Percentiles rank a stretch among this genome's conserved stretches.
Conservation (phyloP, 2,888 invertebrate genomes). For the Drosophila quinaria region DNA sequence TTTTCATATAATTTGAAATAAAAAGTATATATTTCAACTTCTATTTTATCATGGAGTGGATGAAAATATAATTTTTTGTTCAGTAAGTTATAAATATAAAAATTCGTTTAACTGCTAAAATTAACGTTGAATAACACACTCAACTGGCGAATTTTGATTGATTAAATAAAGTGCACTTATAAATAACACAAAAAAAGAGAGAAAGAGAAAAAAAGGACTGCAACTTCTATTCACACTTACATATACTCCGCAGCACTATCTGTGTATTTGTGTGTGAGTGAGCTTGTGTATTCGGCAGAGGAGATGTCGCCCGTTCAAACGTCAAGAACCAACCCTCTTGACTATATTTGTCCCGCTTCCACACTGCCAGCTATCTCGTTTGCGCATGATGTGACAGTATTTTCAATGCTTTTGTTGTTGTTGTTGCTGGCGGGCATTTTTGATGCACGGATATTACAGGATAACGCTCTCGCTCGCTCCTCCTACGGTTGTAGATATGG, state of each 20-base stretch:
- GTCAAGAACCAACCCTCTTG: constrained; percentile 83
- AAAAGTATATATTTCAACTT: too few species aligned
- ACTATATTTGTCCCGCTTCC: constrained; percentile 55
- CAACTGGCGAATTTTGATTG: constrained; percentile 71
- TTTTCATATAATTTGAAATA: background rate
- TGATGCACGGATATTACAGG: constrained; percentile 72
- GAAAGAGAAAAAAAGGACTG: constrained; percentile 10
- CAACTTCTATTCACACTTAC: constrained; percentile 36
- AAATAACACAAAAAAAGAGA: constrained; percentile 28
- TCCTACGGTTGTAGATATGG: constrained; percentile 55
- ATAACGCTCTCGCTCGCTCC: constrained; percentile 72
- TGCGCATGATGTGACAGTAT: constrained; percentile 21
- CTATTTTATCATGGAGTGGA: too few species aligned
- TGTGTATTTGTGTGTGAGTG: constrained; percentile 22
- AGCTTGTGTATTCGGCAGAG: constrained; percentile 40
- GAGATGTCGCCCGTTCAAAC: constrained; percentile 83
- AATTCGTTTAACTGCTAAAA: constrained; percentile 17
- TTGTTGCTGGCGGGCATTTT: constrained; percentile 60
- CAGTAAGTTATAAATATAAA: background rate
- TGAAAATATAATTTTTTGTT: too few species aligned
- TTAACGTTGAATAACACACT: constrained; percentile 3
- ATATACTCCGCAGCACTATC: constrained; percentile 12
- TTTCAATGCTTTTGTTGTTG: constrained; percentile 20
- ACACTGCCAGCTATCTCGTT: constrained; percentile 38
- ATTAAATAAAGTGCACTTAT: constrained; percentile 79